Evolutionary conservation across 2,888 invertebrate species (phyloP).

Genomic region (Calameuta pallipes): DNA sequence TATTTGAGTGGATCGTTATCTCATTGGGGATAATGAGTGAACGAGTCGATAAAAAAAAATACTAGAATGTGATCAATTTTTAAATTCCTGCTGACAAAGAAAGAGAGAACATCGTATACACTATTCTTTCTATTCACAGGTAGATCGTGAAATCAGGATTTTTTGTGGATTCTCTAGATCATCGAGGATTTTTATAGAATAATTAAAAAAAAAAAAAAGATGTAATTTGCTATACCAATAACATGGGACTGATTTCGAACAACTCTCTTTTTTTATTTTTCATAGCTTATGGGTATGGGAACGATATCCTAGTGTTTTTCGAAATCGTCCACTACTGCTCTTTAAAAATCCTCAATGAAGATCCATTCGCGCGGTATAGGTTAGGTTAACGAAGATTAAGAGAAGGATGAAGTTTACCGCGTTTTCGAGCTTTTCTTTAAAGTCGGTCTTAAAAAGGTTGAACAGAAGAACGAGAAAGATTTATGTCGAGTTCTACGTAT

Average conservation of each 20-base stretch:
- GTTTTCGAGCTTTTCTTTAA: neutral
- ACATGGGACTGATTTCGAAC: neutral
- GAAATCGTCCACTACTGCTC: neutral
- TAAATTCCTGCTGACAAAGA: neutral
- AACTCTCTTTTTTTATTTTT: neutral
- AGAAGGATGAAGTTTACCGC: neutral
- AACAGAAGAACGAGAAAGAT: neutral
- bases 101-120: neutral
- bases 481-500: neutral
- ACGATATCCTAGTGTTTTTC: neutral
- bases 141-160: no score
- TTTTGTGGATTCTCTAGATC: no score
- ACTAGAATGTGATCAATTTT: neutral
- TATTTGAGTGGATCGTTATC: slow-evolving; percentile 43
- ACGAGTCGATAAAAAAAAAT: slow-evolving; percentile 10
- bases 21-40: slow-evolving; percentile 21
- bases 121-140: neutral
- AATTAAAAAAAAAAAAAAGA: neutral
- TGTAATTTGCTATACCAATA: neutral
- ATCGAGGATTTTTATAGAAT: neutral
- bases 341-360: neutral
- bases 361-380: neutral
- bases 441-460: neutral
- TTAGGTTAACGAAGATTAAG: neutral
- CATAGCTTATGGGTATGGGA: neutral